phyloP scores from a whole-genome alignment of 2,113 vertebrate species.

The Anguilla japonica region DNA sequence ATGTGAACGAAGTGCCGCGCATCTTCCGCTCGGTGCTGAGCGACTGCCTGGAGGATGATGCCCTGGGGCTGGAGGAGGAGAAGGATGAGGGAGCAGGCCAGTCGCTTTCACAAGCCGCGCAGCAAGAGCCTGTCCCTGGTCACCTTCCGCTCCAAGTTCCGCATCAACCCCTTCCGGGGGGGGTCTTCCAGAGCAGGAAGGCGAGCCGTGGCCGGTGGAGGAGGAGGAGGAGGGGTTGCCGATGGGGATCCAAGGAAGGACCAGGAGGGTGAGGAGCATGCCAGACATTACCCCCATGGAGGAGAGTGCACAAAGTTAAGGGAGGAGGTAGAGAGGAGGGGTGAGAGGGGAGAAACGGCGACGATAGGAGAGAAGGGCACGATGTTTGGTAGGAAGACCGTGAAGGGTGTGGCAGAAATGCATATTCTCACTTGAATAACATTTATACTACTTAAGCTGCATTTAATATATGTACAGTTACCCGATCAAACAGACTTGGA shows the following conservation, averaged over 20 bases:
- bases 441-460: background rate
- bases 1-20: slow-evolving; percentile 45
- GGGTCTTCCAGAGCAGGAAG: background rate
- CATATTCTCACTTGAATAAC: background rate
- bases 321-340: background rate
- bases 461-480: background rate
- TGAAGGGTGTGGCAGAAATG: background rate
- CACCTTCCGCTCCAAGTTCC: slow-evolving; percentile 34
- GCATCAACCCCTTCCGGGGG: slow-evolving; percentile 33
- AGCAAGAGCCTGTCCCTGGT: slow-evolving; percentile 47
- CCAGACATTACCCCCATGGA: slow-evolving; percentile 42
- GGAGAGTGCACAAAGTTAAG: slow-evolving; percentile 25
- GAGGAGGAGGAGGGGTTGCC: background rate
- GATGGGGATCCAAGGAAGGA: background rate
- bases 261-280: slow-evolving; percentile 48
- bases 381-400: background rate
- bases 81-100: background rate
- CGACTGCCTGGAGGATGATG: slow-evolving; percentile 41
- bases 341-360: background rate
- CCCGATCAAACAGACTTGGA: background rate
- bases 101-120: slow-evolving; percentile 24
- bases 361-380: background rate
- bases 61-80: slow-evolving; percentile 19
- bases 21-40: slow-evolving; percentile 47
- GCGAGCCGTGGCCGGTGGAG: background rate